A percentile compares a stretch with the other conserved stretches of the same genome.
These are phyloP conservation scores for Chelidonichthys spinosus DNA, from an alignment of 2,797 vertebrate species.

Conservation along the genomic window DNA sequence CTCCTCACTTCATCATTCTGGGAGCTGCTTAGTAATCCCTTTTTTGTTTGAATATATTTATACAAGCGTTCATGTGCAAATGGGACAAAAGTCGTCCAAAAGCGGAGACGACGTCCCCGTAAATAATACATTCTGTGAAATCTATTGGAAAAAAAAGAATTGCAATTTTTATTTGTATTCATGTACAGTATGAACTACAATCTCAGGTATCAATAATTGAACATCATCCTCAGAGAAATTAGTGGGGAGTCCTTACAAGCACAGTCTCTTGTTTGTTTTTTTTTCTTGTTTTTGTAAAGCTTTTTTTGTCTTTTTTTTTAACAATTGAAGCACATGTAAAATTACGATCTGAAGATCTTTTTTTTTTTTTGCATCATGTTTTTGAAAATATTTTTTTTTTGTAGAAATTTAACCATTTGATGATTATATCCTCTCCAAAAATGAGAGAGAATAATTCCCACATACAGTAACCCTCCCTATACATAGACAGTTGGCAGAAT, in stretches of 20 bases:
- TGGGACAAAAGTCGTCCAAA: slow-evolving; percentile 32
- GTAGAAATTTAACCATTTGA: slow-evolving; percentile 89
- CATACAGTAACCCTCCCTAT: slow-evolving; percentile 70
- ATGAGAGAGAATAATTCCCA: slow-evolving; percentile 78
- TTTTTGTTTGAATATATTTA: slow-evolving; percentile 59
- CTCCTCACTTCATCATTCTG: slow-evolving; percentile 50
- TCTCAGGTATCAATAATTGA: slow-evolving; percentile 87
- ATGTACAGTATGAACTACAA: slow-evolving; percentile 89
- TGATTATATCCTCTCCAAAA: slow-evolving; percentile 87
- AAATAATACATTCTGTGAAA: slow-evolving; percentile 53
- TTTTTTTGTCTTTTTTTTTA: slow-evolving; percentile 75
- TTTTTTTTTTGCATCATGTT: slow-evolving; percentile 79
- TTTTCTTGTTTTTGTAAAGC: slow-evolving; percentile 70
- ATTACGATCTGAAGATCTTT: slow-evolving; percentile 86
- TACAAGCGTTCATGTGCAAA: slow-evolving; percentile 52
- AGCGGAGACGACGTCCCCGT: slow-evolving; percentile 20
- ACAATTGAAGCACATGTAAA: slow-evolving; percentile 91
- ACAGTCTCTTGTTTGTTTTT: slow-evolving; percentile 73
- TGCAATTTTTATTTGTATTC: slow-evolving; percentile 87
- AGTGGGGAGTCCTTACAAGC: slow-evolving; percentile 78
- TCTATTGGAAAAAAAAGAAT: slow-evolving; percentile 80
- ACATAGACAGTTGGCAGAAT: slow-evolving; percentile 82
- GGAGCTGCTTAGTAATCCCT: slow-evolving; percentile 56
- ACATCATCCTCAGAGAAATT: slow-evolving; percentile 80
- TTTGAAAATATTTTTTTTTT: slow-evolving; percentile 87